These are phyloP conservation scores for Eupithecia insigniata DNA, from an alignment of 2,888 invertebrate genomes.

Conservation along the genomic window DNA sequence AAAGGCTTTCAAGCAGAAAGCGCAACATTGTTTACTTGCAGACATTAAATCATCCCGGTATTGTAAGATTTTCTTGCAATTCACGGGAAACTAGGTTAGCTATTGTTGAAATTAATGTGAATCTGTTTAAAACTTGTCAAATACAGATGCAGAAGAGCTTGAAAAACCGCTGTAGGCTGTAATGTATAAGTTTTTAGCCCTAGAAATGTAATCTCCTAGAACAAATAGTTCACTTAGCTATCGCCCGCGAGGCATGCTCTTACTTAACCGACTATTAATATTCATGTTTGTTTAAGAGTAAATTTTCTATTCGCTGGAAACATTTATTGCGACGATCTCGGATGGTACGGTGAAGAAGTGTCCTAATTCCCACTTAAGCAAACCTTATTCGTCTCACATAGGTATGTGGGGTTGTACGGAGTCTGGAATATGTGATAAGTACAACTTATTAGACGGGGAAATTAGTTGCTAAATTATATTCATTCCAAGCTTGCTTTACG, in stretches of 20 bases:
- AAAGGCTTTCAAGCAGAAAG: slow-evolving; percentile 11
- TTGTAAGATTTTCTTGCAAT: slow-evolving; percentile 24
- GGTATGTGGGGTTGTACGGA: background rate
- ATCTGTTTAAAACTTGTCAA: slow-evolving; percentile 47
- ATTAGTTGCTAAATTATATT: slow-evolving; percentile 17
- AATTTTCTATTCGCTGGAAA: slow-evolving; percentile 2
- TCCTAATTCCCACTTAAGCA: slow-evolving; percentile 2
- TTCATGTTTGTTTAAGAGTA: slow-evolving; percentile 24
- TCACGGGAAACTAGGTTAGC: slow-evolving; percentile 30
- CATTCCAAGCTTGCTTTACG: slow-evolving; percentile 17
- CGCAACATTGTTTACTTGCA: slow-evolving; percentile 10
- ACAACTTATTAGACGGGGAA: slow-evolving; percentile 7
- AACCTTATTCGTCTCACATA: background rate
- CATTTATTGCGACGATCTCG: slow-evolving; percentile 12
- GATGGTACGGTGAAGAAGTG: background rate
- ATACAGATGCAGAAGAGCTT: slow-evolving; percentile 49
- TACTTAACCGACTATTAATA: slow-evolving; percentile 36
- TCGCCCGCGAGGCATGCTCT: slow-evolving; percentile 38
- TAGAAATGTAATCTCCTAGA: slow-evolving; percentile 45
- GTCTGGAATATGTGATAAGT: slow-evolving; percentile 4
- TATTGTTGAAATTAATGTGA: slow-evolving; percentile 28
- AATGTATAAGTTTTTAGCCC: slow-evolving; percentile 36
- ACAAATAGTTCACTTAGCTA: slow-evolving; percentile 49
- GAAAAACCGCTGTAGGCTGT: slow-evolving; percentile 43
- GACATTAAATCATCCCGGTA: slow-evolving; percentile 21